Evolutionary conservation across 2,797 vertebrate species (phyloP).

Genomic region (Periparus ater): DNA sequence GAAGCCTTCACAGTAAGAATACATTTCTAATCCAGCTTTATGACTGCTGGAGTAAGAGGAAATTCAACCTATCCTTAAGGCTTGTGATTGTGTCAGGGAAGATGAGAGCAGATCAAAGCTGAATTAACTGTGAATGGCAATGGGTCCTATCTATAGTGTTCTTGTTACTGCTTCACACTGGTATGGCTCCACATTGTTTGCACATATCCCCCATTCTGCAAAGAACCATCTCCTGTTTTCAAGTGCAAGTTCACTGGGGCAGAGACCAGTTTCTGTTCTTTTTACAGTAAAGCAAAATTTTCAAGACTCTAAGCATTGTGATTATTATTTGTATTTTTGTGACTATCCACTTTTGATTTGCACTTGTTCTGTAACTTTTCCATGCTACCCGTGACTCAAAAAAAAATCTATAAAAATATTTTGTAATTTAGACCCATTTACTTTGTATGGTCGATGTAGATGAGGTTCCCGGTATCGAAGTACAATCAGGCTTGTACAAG

Average conservation of each 20-base stretch:
- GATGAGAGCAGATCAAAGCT: background rate
- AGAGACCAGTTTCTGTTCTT: background rate
- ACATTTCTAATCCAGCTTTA: background rate
- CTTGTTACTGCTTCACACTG: background rate
- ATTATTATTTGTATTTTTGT: background rate
- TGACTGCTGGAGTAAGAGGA: background rate
- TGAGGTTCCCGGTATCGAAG: constrained; percentile 73
- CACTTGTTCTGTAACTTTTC: background rate
- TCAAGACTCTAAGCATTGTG: background rate
- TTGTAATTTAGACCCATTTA: constrained; percentile 37
- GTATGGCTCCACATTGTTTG: background rate
- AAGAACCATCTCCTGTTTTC: background rate
- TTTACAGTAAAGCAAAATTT: background rate
- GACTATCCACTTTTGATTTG: background rate
- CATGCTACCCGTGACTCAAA: background rate
- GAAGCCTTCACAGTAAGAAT: background rate
- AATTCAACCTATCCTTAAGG: background rate
- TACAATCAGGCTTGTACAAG: constrained; percentile 71
- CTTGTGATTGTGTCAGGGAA: background rate
- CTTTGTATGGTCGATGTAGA: constrained; percentile 75
- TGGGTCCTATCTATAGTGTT: background rate
- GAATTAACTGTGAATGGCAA: background rate
- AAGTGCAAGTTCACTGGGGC: background rate
- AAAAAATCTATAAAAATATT: background rate
- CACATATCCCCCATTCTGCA: background rate